These are phyloP conservation scores for Prosapia bicincta DNA, from an alignment of 2,888 invertebrate species.

Conservation along the genomic window DNA sequence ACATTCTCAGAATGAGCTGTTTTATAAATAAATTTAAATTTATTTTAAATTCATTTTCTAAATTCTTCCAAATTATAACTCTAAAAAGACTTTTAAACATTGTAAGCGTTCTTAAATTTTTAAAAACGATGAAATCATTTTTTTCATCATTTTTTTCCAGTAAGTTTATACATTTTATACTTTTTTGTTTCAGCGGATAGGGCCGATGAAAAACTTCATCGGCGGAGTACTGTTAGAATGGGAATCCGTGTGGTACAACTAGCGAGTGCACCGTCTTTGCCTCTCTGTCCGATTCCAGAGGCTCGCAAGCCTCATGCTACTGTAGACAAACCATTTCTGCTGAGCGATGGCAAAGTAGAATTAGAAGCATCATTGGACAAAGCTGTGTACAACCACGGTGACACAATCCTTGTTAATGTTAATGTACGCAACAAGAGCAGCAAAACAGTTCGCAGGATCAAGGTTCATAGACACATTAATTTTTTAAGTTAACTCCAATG, in stretches of 20 bases:
- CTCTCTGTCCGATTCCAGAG: conserved; percentile 44
- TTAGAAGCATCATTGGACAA: conserved; percentile 78
- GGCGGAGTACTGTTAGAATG: conserved; percentile 78
- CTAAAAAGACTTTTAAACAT: no score
- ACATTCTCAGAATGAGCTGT: no score
- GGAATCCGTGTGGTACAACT: conserved; percentile 79
- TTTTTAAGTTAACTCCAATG: no score
- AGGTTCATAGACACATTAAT: no score
- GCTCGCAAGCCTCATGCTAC: conserved; percentile 56
- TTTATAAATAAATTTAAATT: no score
- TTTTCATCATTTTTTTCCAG: no score
- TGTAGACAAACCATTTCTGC: conserved; percentile 78
- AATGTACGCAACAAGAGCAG: conserved; percentile 75
- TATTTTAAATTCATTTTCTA: no score
- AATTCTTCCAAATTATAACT: no score
- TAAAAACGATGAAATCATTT: no score
- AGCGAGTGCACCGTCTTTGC: conserved; percentile 42
- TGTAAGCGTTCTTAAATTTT: no score
- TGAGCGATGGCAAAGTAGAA: conserved; percentile 74
- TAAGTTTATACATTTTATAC: no score
- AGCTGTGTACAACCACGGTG: conserved; percentile 79
- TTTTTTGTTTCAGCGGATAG: conserved; percentile 63
- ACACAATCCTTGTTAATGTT: conserved; percentile 70
- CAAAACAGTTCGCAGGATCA: conserved; percentile 77
- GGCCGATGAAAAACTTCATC: conserved; percentile 76